Evolutionary conservation across 2,797 vertebrate species (phyloP).

Genomic region (Trichosurus vulpecula): DNA sequence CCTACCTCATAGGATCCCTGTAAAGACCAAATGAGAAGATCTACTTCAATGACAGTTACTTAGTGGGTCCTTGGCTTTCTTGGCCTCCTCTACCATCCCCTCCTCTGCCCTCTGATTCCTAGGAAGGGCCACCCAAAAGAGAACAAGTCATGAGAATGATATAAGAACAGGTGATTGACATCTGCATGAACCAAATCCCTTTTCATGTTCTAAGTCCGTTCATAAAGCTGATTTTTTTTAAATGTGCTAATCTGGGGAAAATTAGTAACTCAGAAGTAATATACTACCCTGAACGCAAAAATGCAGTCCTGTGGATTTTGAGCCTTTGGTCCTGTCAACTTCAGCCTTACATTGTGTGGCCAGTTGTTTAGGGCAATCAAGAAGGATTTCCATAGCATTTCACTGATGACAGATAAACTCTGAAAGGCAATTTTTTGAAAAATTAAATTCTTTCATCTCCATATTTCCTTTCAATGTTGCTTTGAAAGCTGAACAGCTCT

Average conservation of each 20-base stretch:
- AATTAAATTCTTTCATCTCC: slow-evolving; percentile 81
- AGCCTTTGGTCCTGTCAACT: slow-evolving; percentile 18
- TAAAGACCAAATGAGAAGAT: background rate
- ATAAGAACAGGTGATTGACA: background rate
- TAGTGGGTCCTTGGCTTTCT: background rate
- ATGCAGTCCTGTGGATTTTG: background rate
- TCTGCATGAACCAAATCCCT: slow-evolving; percentile 41
- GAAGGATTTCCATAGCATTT: slow-evolving; percentile 76
- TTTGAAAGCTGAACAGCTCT: slow-evolving; percentile 70
- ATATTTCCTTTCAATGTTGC: slow-evolving; percentile 71
- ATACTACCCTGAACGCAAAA: background rate
- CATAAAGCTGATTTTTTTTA: slow-evolving; percentile 34
- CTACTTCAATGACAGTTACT: background rate
- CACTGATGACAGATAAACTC: slow-evolving; percentile 78
- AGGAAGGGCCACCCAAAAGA: slow-evolving; percentile 32
- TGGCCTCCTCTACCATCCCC: background rate
- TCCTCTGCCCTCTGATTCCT: background rate
- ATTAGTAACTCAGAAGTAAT: slow-evolving; percentile 55
- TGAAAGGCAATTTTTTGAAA: slow-evolving; percentile 54
- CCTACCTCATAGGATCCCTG: background rate
- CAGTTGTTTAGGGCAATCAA: slow-evolving; percentile 65
- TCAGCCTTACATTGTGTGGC: slow-evolving; percentile 46
- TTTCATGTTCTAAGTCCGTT: slow-evolving; percentile 49
- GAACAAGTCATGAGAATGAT: slow-evolving; percentile 4
- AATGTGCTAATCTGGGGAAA: slow-evolving; percentile 42